These are phyloP conservation scores for Heliconius ethilla DNA, from an alignment of 2,888 invertebrate genomes.

Conservation along the genomic window DNA sequence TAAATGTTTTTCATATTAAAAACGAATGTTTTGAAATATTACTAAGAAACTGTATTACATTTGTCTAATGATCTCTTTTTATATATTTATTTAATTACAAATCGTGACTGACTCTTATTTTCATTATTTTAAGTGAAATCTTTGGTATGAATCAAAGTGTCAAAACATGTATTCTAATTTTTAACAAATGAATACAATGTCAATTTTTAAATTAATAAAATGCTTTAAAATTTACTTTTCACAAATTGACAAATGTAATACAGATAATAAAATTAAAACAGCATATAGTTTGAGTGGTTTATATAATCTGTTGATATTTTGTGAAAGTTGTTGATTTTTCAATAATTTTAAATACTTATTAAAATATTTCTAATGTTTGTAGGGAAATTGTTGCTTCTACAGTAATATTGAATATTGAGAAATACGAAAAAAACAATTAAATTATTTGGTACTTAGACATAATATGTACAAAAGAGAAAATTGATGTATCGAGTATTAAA, in stretches of 20 bases:
- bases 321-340: slow-evolving; percentile 34
- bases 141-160: neutral
- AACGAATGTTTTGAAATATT: slow-evolving; percentile 2
- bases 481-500: slow-evolving; percentile 72
- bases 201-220: neutral
- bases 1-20: slow-evolving; percentile 4
- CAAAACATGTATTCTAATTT: neutral
- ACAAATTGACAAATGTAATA: slow-evolving; percentile 6
- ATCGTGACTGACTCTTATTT: too few species aligned
- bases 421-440: slow-evolving; percentile 49
- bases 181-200: neutral
- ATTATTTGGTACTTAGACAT: slow-evolving; percentile 70
- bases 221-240: neutral
- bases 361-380: slow-evolving; percentile 41
- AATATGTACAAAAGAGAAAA: slow-evolving; percentile 73
- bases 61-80: neutral
- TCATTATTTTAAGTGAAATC: neutral
- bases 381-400: slow-evolving; percentile 60
- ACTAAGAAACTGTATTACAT: slow-evolving; percentile 14
- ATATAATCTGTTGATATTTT: slow-evolving; percentile 29
- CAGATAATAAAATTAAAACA: slow-evolving; percentile 5
- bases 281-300: slow-evolving; percentile 8
- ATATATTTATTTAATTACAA: too few species aligned
- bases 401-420: slow-evolving; percentile 45
- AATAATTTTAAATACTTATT: slow-evolving; percentile 25